phyloP scores from a whole-genome alignment of 2,113 vertebrate species.

The Peromyscus californicus region DNA sequence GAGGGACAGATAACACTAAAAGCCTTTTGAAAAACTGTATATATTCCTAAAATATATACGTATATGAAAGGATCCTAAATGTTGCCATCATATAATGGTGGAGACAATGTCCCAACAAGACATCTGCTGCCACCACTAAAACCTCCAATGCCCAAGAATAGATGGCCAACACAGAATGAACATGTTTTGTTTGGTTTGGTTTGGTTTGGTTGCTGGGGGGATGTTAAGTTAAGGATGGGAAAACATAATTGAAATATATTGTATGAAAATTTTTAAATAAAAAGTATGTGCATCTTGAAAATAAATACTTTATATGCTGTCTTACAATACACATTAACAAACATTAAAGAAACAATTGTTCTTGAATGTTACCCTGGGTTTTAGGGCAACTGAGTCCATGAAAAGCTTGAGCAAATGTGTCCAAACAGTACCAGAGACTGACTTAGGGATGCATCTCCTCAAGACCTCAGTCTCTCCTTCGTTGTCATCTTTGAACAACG shows the following conservation, averaged over 20 bases:
- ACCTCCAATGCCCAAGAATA: not conserved
- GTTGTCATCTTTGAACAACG: slow-evolving; percentile 14
- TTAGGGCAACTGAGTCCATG: not conserved
- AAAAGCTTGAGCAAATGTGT: slow-evolving; percentile 2
- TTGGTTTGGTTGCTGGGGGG: no score
- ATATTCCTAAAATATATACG: not conserved
- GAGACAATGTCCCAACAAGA: not conserved
- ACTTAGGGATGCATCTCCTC: not conserved
- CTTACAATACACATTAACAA: not conserved
- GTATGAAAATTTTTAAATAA: not conserved
- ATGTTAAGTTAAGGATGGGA: not conserved
- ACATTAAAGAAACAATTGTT: slow-evolving; percentile 2
- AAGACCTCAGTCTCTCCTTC: slow-evolving; percentile 1
- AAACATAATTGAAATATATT: not conserved
- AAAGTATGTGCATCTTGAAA: not conserved
- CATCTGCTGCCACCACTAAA: not conserved
- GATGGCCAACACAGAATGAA: not conserved
- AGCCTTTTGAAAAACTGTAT: not conserved
- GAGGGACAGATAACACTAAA: not conserved
- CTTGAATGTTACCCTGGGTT: not conserved
- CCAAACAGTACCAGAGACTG: not conserved
- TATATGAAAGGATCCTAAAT: not conserved
- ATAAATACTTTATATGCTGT: not conserved
- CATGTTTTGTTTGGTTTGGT: not conserved
- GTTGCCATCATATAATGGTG: not conserved